A percentile compares a stretch with the other conserved stretches of the same genome.
Evolutionary conservation across 2,888 invertebrate species (phyloP).

Genomic region (Boloria euphrosyne): DNA sequence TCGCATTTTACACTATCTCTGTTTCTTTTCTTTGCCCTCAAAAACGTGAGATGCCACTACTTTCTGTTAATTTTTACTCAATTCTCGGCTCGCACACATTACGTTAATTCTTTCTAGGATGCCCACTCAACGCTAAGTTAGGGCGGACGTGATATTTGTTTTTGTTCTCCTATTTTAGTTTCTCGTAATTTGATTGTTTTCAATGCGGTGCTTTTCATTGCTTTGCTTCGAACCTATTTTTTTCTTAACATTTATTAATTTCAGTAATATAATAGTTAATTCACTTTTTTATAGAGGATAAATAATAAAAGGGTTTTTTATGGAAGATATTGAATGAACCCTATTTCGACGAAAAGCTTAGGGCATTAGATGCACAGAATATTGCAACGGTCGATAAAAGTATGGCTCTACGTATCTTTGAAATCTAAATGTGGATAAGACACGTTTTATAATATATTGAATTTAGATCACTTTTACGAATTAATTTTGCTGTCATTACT

Average conservation of each 20-base stretch:
- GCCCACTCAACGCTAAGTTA: constrained; percentile 56
- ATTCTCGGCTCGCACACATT: constrained; percentile 57
- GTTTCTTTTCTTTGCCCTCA: constrained; percentile 37
- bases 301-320: constrained; percentile 41
- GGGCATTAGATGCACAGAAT: constrained; percentile 44
- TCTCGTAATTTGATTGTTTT: constrained; percentile 50
- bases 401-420: constrained; percentile 31
- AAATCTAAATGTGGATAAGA: constrained; percentile 42
- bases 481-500: neutral
- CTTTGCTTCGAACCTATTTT: neutral
- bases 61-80: constrained; percentile 55
- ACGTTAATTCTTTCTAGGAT: constrained; percentile 58
- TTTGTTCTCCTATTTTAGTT: constrained; percentile 36
- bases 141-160: constrained; percentile 44
- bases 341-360: constrained; percentile 48
- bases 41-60: constrained; percentile 38
- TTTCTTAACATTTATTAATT: constrained; percentile 12
- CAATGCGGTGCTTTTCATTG: constrained; percentile 33
- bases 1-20: constrained; percentile 36
- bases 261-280: constrained; percentile 17
- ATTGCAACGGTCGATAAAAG: constrained; percentile 53
- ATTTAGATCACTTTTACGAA: neutral
- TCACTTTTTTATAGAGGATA: constrained; percentile 22
- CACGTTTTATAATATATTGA: constrained; percentile 39
- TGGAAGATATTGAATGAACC: constrained; percentile 48